Conservation (phyloP, 2,888 invertebrate genomes). For the Dicyrtomina minuta region DNA sequence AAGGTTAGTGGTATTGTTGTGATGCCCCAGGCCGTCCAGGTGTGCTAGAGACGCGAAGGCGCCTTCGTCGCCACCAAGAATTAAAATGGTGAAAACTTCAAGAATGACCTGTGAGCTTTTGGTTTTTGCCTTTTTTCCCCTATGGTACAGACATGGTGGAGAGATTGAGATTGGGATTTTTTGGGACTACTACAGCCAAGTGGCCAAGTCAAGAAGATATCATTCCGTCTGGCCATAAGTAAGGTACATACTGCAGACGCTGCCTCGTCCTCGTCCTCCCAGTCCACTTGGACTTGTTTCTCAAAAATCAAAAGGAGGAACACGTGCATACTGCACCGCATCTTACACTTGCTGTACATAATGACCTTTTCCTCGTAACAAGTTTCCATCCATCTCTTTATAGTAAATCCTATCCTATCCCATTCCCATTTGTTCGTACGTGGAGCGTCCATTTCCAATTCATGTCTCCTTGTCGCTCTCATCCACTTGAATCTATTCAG, state of each 20-base stretch:
- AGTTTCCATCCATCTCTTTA: conserved; percentile 4
- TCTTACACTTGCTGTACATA: not conserved
- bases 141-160: not conserved
- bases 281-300: conserved; percentile 9
- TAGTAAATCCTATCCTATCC: too few species aligned
- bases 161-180: too few species aligned
- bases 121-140: conserved; percentile 3
- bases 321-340: conserved; percentile 26
- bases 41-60: conserved; percentile 38
- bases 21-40: conserved; percentile 39
- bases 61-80: conserved; percentile 30
- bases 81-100: conserved; percentile 26
- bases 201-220: not conserved
- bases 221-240: too few species aligned
- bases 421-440: too few species aligned
- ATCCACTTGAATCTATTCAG: too few species aligned
- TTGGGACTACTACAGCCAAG: too few species aligned
- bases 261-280: not conserved
- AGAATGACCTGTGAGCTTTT: conserved; percentile 24
- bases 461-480: too few species aligned
- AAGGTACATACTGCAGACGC: too few species aligned
- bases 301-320: not conserved
- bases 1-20: conserved; percentile 29
- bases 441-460: too few species aligned
- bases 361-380: conserved; percentile 7